Percentiles rank a stretch among this genome's conserved stretches.
phyloP scores from a whole-genome alignment of 2,113 vertebrate species.

The Chamaea fasciata region DNA sequence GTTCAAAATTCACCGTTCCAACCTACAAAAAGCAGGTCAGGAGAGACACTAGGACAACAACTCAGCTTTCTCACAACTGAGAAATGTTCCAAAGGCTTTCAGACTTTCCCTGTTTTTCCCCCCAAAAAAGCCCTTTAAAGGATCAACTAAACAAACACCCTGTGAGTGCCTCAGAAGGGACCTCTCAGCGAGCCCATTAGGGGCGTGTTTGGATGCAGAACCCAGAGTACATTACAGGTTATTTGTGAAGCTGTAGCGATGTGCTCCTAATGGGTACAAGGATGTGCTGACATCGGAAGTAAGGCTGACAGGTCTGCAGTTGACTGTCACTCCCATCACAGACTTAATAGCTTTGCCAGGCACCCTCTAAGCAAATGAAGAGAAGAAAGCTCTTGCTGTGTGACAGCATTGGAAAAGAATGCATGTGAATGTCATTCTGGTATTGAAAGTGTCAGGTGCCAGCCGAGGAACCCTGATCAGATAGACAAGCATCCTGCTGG shows the following conservation, averaged over 20 bases:
- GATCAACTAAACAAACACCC: not conserved
- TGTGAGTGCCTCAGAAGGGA: not conserved
- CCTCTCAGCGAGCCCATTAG: not conserved
- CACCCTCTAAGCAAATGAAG: slow-evolving; percentile 76
- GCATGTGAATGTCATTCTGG: slow-evolving; percentile 78
- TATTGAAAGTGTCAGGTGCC: slow-evolving; percentile 81
- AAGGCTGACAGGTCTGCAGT: slow-evolving; percentile 76
- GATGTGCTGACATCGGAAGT: slow-evolving; percentile 78
- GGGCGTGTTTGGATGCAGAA: slow-evolving; percentile 36
- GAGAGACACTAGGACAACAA: not conserved
- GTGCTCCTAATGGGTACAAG: slow-evolving; percentile 75
- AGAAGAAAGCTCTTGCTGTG: slow-evolving; percentile 74
- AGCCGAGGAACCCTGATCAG: slow-evolving; percentile 76
- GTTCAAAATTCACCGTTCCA: not conserved
- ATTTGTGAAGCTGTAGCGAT: slow-evolving; percentile 62
- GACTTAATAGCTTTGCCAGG: slow-evolving; percentile 81
- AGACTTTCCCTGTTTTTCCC: not conserved
- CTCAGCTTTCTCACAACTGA: not conserved
- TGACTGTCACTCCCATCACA: slow-evolving; percentile 82
- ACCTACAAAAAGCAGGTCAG: not conserved
- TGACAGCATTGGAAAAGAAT: slow-evolving; percentile 77
- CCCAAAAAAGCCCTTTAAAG: not conserved
- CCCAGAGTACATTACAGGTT: slow-evolving; percentile 39
- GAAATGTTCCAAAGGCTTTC: not conserved
- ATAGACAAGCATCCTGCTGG: slow-evolving; percentile 74